Percentiles rank a stretch among this genome's conserved stretches.
Evolutionary conservation across 64 coral and sea anemone genomes (phyloP).

Genomic region (Actinia tenebrosa): DNA sequence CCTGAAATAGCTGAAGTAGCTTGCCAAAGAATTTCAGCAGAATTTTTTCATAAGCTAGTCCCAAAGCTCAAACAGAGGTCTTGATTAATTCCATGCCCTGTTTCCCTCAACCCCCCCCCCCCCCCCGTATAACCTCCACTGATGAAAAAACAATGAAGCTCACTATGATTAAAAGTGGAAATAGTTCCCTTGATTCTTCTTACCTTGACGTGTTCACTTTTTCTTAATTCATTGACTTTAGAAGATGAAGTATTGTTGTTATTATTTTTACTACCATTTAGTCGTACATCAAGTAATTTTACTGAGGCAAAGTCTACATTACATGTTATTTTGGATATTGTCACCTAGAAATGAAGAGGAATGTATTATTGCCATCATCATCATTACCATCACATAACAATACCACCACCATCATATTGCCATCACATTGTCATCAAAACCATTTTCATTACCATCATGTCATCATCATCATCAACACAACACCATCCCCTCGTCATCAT

Average conservation of each 20-base stretch:
- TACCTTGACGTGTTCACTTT: not conserved
- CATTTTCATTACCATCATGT: no score
- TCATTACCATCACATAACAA: no score
- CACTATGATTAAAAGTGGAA: not conserved
- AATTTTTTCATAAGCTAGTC: no score
- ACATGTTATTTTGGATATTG: constrained; percentile 74
- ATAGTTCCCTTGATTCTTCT: not conserved
- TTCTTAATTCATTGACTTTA: not conserved
- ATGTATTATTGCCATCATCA: not conserved
- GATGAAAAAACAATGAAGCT: not conserved
- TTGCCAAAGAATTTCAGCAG: no score
- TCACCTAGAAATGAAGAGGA: constrained; percentile 49
- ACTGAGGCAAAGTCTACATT: constrained; percentile 57
- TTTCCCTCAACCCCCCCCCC: not conserved
- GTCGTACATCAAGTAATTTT: constrained; percentile 48
- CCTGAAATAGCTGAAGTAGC: no score
- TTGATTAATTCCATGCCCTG: no score
- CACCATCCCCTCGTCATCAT: no score
- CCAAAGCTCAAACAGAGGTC: no score
- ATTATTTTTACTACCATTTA: constrained; percentile 27
- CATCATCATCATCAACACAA: no score
- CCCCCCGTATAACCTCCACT: not conserved
- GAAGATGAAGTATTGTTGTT: constrained; percentile 1
- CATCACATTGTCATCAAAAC: no score
- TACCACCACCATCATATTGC: not conserved